Base-by-base conservation (phyloP, 2,888 invertebrate species). In the Branchinecta sandiegonensis region DNA sequence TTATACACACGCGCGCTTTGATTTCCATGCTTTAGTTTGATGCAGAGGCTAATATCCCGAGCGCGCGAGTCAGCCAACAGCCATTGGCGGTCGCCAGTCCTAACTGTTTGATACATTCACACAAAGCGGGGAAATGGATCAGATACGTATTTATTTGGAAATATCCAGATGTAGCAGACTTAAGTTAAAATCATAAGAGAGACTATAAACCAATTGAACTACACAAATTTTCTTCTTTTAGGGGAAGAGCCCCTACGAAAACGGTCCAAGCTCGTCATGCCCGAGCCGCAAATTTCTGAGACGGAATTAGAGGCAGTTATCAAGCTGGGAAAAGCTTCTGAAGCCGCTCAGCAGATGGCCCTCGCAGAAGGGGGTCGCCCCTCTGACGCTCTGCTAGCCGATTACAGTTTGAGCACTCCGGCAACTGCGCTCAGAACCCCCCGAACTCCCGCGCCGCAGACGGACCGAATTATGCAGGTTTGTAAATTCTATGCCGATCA, bases 231-330 rank as follows among this genome's bases (percentile, higher is more conserved):
- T 65, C n/a, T 56, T 56, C n/a, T 56, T 14, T n/a, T 17, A 56
- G 89, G 87, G 70, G 86, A 89, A 73, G 94, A 94, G 77, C 95
- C 94, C 0, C 86, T 89, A 1, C 86, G 88, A 72, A 96, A 96
- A 77, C 83, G 96, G 69, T 94, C 94, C 72, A 99, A 99, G 78
- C 82, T 99, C 48, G 95, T 99, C 46, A 78, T 99, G 68, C 97
- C 99, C 0, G 88, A 90, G 73, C 97, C 99, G 0, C 97, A 99
- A 79, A 96, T 99, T 70, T 89, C 94, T 0, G 97, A 99, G 77
- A 11, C 87, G 80, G 92, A 93, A 78, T 77, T 93, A 69, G 90
- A 91, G 74, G 90, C 92, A 80, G 93, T 94, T 3, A 92, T 94
- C 12, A 94, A 94, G 79, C 80, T 95, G 65, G 97, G 97, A 23